phyloP scores from a whole-genome alignment of 2,888 invertebrate genomes.

The Coenonympha glycerion region DNA sequence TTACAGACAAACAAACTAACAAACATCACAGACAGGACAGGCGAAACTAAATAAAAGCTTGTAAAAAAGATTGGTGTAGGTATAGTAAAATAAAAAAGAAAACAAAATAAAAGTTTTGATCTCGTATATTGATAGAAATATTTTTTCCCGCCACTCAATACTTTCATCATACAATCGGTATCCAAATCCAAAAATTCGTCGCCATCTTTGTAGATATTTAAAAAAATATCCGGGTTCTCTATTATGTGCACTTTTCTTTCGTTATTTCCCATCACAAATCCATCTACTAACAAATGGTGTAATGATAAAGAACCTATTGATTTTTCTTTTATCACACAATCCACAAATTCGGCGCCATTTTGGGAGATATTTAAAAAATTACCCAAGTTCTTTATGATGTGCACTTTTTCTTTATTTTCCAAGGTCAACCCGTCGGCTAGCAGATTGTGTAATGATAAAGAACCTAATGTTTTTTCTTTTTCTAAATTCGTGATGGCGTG shows the following conservation, averaged over 20 bases:
- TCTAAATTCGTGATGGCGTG: not conserved
- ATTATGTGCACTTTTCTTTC: constrained; percentile 6
- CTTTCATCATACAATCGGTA: constrained; percentile 30
- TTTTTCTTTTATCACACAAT: constrained; percentile 18
- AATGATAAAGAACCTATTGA: constrained; percentile 8
- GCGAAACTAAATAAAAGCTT: too few relatives aligned
- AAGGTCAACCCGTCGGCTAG: constrained; percentile 20
- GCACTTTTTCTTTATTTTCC: constrained; percentile 2
- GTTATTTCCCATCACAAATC: constrained; percentile 1
- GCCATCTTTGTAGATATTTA: constrained; percentile 15
- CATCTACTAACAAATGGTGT: constrained; percentile 26
- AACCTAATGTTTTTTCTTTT: not conserved
- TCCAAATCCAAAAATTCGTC: constrained; percentile 25
- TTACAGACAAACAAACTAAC: too few relatives aligned
- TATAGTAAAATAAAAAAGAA: constrained; percentile 4
- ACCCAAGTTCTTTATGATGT: constrained; percentile 12
- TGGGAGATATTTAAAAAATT: constrained; percentile 18
- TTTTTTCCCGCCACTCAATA: constrained; percentile 25
- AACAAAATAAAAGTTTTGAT: constrained; percentile 28
- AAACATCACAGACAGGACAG: too few relatives aligned
- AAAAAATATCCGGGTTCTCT: constrained; percentile 18
- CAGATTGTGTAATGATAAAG: constrained; percentile 21
- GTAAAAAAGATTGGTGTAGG: too few relatives aligned
- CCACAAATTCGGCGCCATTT: constrained; percentile 23
- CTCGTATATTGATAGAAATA: constrained; percentile 23